Base-by-base conservation (phyloP, 1,140 invertebrate genomes). In the Hydropsyche tenuis region DNA sequence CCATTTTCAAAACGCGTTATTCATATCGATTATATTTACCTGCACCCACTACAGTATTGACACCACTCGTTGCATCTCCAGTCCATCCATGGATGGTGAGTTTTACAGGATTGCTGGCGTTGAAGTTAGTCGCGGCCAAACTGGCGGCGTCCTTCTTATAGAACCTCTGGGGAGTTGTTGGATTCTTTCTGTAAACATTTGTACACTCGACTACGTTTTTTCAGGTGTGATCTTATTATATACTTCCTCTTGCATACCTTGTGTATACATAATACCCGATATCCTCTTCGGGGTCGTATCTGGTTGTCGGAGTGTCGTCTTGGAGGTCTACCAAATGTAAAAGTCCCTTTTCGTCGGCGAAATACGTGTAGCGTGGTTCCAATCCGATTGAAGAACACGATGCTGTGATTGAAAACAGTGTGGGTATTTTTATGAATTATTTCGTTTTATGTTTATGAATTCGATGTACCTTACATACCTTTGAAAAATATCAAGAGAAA, bases 11-110 rank as follows among this genome's bases (percentile, higher is more conserved):
- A 60, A 25, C 30, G 30, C 9, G 9, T 2, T 60, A 12, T 56
- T 1, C 51, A 37, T 25, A 60, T 5, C n/a, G 14, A 60, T 25
- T 12, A 27, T 60, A 60, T 60, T 43, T 42, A 65, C 63, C 30
- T 42, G 63, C 14, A 9, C 43, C 43, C 5, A 64, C 62, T 23
- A 69, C 71, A 22, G 53, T 63, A 45, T 73, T 60, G 23, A 60
- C 22, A 23, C 56, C 56, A 25, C 56, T 60, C 25, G 18, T 20
- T 14, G 27, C 23, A 70, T 70, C 56, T 12, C 72, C 71, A 5
- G 22, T 69, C 56, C 56, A 60, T 14, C 56, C 56, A 14, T 60
- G 56, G 14, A 60, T 60, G 4, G 56, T 60, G 7, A 60, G 5
- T 60, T 60, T 60, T 5, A 60, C 56, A 12, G 56, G 56, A 12